Conservation (phyloP, 64 coral and sea anemone species). For the Pocillopora damicornis region DNA sequence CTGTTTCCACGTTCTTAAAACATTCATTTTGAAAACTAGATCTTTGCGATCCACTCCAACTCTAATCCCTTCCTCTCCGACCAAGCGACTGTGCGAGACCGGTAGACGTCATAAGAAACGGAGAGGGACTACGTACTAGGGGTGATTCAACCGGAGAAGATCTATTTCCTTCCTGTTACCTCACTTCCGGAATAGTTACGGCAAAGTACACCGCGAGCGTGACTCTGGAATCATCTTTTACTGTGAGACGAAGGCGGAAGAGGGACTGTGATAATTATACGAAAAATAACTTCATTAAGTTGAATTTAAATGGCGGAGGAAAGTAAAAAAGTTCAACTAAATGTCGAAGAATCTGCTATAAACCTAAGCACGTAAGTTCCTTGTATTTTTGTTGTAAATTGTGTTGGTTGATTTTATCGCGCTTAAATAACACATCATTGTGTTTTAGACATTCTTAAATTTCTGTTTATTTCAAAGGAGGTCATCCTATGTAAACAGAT, state of each 20-base stretch:
- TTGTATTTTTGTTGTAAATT: not conserved
- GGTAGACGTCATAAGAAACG: conserved; percentile 27
- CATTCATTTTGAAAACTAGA: conserved; percentile 53
- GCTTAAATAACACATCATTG: too few species aligned
- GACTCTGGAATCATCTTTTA: not conserved
- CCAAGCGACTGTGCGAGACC: not conserved
- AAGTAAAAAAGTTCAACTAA: not conserved
- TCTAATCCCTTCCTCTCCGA: not conserved
- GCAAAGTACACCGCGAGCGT: not conserved
- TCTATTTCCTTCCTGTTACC: not conserved
- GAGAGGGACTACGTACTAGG: not conserved
- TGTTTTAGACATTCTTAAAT: too few species aligned
- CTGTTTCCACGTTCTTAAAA: conserved; percentile 56
- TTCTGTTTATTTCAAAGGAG: too few species aligned
- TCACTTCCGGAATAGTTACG: conserved; percentile 4
- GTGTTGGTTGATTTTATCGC: not conserved
- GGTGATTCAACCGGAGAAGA: not conserved
- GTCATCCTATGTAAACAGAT: too few species aligned
- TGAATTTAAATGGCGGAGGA: not conserved
- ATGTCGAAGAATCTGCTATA: conserved; percentile 7
- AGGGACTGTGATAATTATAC: too few species aligned
- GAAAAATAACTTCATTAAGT: not conserved
- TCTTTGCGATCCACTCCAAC: not conserved
- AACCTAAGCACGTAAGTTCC: conserved; percentile 6
- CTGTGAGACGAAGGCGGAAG: too few species aligned